Conservation (phyloP, 2,797 vertebrate species). For the Gorsachius magnificus region DNA sequence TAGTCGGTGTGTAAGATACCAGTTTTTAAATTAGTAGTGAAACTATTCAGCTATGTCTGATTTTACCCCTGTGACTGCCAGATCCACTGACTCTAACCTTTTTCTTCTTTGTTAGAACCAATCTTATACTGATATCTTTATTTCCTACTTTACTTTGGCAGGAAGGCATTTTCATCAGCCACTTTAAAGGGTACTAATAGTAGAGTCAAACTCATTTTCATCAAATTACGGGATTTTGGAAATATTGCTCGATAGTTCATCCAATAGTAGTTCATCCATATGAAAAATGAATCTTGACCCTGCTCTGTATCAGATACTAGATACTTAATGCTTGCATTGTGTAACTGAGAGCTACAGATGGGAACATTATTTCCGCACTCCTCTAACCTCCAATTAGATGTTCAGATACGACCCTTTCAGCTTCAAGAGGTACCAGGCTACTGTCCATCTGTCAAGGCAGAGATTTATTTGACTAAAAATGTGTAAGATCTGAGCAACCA, state of each 20-base stretch:
- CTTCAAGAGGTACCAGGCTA: not conserved
- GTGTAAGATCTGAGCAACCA: not conserved
- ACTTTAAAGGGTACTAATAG: not conserved
- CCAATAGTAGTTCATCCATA: not conserved
- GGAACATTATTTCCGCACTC: not conserved
- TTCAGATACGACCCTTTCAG: not conserved
- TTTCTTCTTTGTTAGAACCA: not conserved
- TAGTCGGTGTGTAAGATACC: not conserved
- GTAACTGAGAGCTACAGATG: not conserved
- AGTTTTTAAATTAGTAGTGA: not conserved
- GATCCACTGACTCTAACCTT: not conserved
- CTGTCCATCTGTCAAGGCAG: conserved; percentile 2
- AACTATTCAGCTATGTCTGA: not conserved
- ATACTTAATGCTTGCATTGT: not conserved
- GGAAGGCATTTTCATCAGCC: not conserved
- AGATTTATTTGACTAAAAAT: not conserved
- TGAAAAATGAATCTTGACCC: conserved; percentile 17
- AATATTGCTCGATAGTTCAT: not conserved
- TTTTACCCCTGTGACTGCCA: not conserved
- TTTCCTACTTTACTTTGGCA: not conserved
- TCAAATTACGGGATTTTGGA: not conserved
- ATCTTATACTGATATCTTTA: not conserved
- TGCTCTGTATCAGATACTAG: not conserved
- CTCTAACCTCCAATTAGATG: not conserved
- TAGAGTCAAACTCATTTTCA: conserved; percentile 26